phyloP scores from a whole-genome alignment of 23 tunicate genomes.

The Halocynthia roretzi region DNA sequence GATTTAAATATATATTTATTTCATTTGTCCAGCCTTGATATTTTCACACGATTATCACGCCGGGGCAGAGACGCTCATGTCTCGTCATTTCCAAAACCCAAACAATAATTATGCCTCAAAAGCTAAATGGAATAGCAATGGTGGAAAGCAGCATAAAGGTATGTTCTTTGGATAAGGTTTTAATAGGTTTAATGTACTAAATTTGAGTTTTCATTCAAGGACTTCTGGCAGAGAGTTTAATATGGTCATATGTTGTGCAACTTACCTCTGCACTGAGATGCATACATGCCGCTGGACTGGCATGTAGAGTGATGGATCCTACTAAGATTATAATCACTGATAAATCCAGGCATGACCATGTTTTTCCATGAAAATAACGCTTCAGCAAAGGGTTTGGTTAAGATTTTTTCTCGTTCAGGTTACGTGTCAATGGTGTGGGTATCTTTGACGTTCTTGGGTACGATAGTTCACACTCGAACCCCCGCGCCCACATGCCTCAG shows the following conservation, averaged over 20 bases:
- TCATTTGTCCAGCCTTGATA: constrained; percentile 56
- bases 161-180: background rate
- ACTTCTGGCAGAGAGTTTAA: constrained; percentile 74
- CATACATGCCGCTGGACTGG: constrained; percentile 81
- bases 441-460: constrained; percentile 73
- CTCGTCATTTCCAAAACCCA: constrained; percentile 77
- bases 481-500: constrained; percentile 80
- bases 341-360: constrained; percentile 54
- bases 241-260: constrained; percentile 96
- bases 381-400: background rate
- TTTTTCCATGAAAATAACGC: background rate
- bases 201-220: constrained; percentile 32
- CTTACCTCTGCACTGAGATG: constrained; percentile 81
- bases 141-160: constrained; percentile 59
- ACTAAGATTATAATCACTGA: constrained; percentile 84
- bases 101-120: constrained; percentile 73
- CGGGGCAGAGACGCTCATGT: constrained; percentile 88
- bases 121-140: constrained; percentile 59
- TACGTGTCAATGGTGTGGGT: constrained; percentile 84
- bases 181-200: background rate
- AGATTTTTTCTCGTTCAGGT: constrained; percentile 19
- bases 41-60: constrained; percentile 95
- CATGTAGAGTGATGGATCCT: constrained; percentile 81
- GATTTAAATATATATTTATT: too few species aligned
- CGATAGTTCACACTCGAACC: constrained; percentile 71